Conservation (phyloP, 1,140 invertebrate genomes). For the Asbolus verrucosus region DNA sequence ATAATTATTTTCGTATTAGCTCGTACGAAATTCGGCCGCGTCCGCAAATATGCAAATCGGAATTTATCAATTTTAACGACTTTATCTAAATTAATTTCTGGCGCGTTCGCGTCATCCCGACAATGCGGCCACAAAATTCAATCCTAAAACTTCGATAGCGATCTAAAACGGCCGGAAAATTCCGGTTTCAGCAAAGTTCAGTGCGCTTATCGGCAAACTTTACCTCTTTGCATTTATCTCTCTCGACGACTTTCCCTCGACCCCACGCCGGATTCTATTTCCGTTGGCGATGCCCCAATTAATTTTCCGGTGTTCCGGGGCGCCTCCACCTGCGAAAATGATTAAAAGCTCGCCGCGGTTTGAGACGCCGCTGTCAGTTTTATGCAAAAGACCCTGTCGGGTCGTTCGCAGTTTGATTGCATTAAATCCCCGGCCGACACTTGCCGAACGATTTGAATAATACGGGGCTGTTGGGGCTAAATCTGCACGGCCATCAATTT, state of each 20-base stretch:
- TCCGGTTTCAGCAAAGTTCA: conserved; percentile 32
- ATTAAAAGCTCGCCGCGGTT: too few species aligned
- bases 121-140: conserved; percentile 18
- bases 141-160: conserved; percentile 13
- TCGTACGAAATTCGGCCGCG: conserved; percentile 10
- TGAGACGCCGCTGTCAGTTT: not conserved
- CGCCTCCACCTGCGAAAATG: too few species aligned
- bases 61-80: conserved; percentile 30
- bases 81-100: conserved; percentile 33
- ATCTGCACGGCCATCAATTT: conserved; percentile 36
- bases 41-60: conserved; percentile 8
- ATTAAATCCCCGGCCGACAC: conserved; percentile 32
- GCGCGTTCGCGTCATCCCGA: not conserved
- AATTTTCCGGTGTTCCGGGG: too few species aligned
- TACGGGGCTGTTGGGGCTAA: conserved; percentile 35
- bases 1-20: conserved; percentile 35
- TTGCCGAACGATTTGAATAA: conserved; percentile 35
- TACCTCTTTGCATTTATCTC: conserved; percentile 33
- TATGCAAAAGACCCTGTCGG: conserved; percentile 3
- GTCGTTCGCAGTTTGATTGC: conserved; percentile 33
- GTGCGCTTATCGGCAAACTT: conserved; percentile 28
- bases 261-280: conserved; percentile 9
- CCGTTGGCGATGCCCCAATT: too few species aligned
- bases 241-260: not conserved
- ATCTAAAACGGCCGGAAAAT: conserved; percentile 34